Conservation (phyloP, 2,797 vertebrate species). For the Siniperca scherzeri region DNA sequence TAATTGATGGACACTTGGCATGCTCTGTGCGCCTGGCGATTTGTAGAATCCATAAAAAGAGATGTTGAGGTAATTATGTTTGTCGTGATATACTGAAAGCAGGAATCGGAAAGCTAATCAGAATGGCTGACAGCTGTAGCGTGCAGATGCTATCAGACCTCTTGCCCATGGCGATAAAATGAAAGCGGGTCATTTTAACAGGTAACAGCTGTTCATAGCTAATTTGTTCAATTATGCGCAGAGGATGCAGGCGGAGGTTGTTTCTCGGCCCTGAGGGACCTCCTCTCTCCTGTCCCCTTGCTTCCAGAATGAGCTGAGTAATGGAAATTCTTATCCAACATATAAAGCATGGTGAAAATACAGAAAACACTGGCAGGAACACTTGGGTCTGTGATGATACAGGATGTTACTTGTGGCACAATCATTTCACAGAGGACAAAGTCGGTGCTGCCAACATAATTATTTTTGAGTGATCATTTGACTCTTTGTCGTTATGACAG, state of each 20-base stretch:
- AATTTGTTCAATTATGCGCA: conserved; percentile 87
- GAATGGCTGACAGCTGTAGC: conserved; percentile 85
- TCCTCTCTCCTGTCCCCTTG: conserved; percentile 48
- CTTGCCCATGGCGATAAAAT: conserved; percentile 85
- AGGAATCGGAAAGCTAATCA: conserved; percentile 80
- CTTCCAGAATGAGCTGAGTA: conserved; percentile 60
- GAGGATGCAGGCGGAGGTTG: conserved; percentile 81
- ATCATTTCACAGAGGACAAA: conserved; percentile 40
- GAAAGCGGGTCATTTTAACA: conserved; percentile 88
- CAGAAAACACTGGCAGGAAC: conserved; percentile 28
- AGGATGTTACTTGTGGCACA: conserved; percentile 19
- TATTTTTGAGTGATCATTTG: conserved; percentile 28
- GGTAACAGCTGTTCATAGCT: conserved; percentile 87
- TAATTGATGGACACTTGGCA: conserved; percentile 84
- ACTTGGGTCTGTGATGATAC: conserved; percentile 24
- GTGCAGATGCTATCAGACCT: conserved; percentile 87
- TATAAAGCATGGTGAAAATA: conserved; percentile 21
- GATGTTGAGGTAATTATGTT: conserved; percentile 88
- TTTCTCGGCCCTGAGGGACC: conserved; percentile 73
- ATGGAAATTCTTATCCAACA: conserved; percentile 68
- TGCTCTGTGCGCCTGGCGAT: conserved; percentile 69
- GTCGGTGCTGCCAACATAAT: conserved; percentile 10
- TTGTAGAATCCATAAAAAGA: conserved; percentile 87
- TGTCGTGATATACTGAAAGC: conserved; percentile 86
- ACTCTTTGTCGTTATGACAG: conserved; percentile 10